These are phyloP conservation scores for Istiophorus platypterus DNA, from an alignment of 2,113 vertebrate genomes.

Conservation along the genomic window DNA sequence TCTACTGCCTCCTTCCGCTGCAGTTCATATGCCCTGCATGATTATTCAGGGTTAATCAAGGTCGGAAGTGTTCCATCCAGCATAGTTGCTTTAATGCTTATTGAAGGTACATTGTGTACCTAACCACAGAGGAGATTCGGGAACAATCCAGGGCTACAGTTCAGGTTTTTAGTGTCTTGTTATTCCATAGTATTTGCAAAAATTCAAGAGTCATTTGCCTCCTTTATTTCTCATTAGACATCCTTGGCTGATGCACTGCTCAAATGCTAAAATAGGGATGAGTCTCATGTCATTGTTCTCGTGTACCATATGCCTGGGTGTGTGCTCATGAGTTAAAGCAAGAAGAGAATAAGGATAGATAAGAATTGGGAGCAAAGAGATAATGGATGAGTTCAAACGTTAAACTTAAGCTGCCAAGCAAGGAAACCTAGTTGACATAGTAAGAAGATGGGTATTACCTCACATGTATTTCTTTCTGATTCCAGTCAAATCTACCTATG, in stretches of 20 bases:
- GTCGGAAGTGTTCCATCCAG: constrained; percentile 65
- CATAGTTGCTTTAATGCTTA: constrained; percentile 41
- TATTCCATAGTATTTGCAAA: constrained; percentile 29
- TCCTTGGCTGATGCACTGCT: background rate
- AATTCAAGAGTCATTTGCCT: constrained; percentile 21
- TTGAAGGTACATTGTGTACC: constrained; percentile 69
- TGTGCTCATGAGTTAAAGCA: constrained; percentile 43
- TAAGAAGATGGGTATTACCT: constrained; percentile 1
- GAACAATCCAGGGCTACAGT: constrained; percentile 10
- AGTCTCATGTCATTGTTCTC: constrained; percentile 38
- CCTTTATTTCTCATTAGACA: constrained; percentile 22
- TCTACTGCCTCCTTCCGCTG: constrained; percentile 63
- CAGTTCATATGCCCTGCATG: constrained; percentile 71
- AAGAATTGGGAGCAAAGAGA: constrained; percentile 26
- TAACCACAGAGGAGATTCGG: constrained; percentile 35
- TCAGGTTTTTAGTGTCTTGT: constrained; percentile 20
- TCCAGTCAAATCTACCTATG: background rate
- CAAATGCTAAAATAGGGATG: constrained; percentile 24
- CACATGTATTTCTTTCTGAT: constrained; percentile 25
- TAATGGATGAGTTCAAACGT: constrained; percentile 39
- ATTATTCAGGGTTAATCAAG: constrained; percentile 77
- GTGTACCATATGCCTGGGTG: constrained; percentile 22
- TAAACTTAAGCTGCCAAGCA: constrained; percentile 34
- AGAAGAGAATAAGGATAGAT: constrained; percentile 14
- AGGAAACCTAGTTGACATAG: constrained; percentile 22